Evolutionary conservation across 2,797 vertebrate genomes (phyloP).

Genomic region (Tadarida brasiliensis): DNA sequence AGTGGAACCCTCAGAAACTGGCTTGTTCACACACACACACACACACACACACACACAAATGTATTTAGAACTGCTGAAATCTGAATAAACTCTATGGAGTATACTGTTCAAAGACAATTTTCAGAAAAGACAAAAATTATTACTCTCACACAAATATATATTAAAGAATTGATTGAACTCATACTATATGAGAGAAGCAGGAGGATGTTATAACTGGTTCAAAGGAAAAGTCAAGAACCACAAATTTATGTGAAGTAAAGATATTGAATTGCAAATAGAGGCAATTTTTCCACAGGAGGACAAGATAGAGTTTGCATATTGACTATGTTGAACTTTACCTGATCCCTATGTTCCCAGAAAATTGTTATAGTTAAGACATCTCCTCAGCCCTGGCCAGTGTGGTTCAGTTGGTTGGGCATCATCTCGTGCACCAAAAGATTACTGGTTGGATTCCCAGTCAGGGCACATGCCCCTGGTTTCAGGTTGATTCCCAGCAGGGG

Average conservation of each 20-base stretch:
- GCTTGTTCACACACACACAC: background rate
- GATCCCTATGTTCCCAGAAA: background rate
- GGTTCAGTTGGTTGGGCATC: no score
- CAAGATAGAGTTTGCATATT: background rate
- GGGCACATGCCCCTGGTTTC: no score
- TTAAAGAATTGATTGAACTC: background rate
- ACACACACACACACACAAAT: background rate
- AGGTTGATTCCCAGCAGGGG: no score
- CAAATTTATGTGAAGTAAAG: background rate
- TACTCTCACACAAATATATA: background rate
- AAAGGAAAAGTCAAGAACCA: background rate
- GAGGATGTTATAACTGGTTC: background rate
- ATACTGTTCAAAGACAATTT: background rate
- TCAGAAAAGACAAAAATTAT: background rate
- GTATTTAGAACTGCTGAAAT: background rate
- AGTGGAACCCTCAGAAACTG: background rate
- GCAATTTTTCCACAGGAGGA: background rate
- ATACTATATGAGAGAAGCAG: background rate
- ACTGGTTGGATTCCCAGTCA: no score
- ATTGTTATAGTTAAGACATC: background rate
- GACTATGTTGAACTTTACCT: background rate
- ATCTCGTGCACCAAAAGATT: no score
- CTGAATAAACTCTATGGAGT: background rate
- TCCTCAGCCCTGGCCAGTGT: background rate
- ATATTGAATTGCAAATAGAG: constrained; percentile 5